A percentile compares a stretch with the other conserved stretches of the same genome.
Conservation (phyloP, 2,797 vertebrate species). For the Lycodopsis pacificus region DNA sequence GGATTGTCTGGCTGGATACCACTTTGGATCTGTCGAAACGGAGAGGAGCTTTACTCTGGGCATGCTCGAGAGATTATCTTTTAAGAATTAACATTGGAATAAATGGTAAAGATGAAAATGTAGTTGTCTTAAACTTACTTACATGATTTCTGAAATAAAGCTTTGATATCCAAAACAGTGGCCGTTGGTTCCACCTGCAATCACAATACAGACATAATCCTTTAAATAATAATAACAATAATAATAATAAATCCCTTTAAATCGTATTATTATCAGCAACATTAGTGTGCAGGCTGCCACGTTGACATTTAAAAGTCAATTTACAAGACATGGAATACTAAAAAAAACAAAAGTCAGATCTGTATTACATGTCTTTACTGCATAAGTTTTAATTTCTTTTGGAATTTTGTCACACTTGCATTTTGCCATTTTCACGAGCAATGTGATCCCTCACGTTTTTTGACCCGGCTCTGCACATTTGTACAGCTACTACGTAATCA, state of each 20-base stretch:
- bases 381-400: conserved; percentile 1
- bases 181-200: conserved; percentile 93
- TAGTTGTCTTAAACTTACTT: conserved; percentile 67
- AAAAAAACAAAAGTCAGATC: conserved; percentile 8
- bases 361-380: not conserved
- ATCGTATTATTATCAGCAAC: conserved; percentile 11
- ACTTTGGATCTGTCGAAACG: conserved; percentile 89
- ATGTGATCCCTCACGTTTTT: conserved; percentile 1
- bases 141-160: conserved; percentile 93
- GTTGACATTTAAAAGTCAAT: not conserved
- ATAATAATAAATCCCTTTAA: too few relatives aligned
- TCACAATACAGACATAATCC: conserved; percentile 31
- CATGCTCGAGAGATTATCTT: not conserved
- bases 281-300: not conserved
- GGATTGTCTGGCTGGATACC: conserved; percentile 95
- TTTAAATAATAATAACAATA: too few relatives aligned
- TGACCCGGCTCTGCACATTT: conserved; percentile 27
- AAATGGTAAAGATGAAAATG: not conserved
- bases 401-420: conserved; percentile 18
- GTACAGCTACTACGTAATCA: conserved; percentile 46
- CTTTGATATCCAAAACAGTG: conserved; percentile 93
- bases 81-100: not conserved
- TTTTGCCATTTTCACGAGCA: conserved; percentile 19
- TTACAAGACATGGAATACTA: not conserved
- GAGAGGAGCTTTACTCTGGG: conserved; percentile 32